phyloP scores from a whole-genome alignment of 2,797 vertebrate genomes.

The Delichon dasypus region DNA sequence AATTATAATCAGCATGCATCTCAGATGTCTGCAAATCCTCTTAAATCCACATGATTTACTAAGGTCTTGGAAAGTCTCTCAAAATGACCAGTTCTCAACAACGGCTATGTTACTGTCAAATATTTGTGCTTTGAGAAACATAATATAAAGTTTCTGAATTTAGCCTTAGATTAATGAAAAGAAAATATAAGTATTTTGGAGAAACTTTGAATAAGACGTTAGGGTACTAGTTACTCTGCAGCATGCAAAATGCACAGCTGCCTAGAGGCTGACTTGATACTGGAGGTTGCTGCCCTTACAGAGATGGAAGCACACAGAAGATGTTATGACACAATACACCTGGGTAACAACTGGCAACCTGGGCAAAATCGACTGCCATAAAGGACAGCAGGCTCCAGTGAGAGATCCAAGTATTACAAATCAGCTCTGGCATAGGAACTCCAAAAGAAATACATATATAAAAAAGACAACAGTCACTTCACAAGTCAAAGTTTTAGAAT shows the following conservation, averaged over 20 bases:
- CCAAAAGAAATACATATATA: not conserved
- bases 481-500: not conserved
- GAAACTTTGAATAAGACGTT: not conserved
- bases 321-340: not conserved
- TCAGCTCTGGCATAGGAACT: not conserved
- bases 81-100: not conserved
- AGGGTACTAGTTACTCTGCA: not conserved
- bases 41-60: slow-evolving; percentile 1
- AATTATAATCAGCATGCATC: not conserved
- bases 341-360: not conserved
- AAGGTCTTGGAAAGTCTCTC: not conserved
- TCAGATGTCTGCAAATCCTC: slow-evolving; percentile 25
- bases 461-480: not conserved
- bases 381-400: not conserved
- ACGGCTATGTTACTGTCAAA: not conserved
- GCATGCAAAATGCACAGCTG: not conserved
- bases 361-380: not conserved
- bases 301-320: not conserved
- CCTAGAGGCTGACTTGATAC: not conserved
- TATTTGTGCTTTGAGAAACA: not conserved
- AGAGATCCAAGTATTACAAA: not conserved
- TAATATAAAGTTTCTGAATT: not conserved
- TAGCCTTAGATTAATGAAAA: not conserved
- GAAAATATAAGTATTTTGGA: not conserved
- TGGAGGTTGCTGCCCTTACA: not conserved